These are phyloP conservation scores for Oryzias curvinotus DNA, from an alignment of 2,113 vertebrate species.

Conservation along the genomic window DNA sequence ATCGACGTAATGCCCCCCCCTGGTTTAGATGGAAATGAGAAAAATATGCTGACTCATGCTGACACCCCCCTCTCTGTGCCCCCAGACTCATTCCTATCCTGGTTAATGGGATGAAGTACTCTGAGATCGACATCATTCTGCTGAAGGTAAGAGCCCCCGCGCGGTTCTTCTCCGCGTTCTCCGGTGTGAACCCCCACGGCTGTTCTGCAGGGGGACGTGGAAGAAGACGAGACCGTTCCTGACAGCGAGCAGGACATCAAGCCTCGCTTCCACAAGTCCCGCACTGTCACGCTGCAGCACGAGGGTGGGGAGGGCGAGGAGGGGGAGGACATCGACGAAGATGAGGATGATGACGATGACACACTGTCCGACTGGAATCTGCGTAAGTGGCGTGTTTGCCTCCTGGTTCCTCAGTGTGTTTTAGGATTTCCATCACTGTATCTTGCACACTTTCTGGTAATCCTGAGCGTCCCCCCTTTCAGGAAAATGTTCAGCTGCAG, in stretches of 20 bases:
- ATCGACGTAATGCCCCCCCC: no score
- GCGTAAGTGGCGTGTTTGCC: constrained; percentile 63
- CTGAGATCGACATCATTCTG: constrained; percentile 93
- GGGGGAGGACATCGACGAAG: constrained; percentile 86
- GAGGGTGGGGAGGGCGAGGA: constrained; percentile 88
- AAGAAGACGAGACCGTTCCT: constrained; percentile 89
- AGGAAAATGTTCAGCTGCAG: constrained; percentile 92
- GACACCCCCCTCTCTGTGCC: background rate
- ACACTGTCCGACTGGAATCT: constrained; percentile 94
- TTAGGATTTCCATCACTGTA: no score
- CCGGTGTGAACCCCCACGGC: background rate
- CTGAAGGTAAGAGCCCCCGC: constrained; percentile 81
- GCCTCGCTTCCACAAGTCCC: constrained; percentile 94
- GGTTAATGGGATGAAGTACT: constrained; percentile 96
- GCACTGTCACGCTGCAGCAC: constrained; percentile 91
- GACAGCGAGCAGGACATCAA: constrained; percentile 98
- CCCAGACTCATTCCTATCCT: constrained; percentile 87
- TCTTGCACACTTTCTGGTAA: no score
- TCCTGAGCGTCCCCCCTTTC: background rate
- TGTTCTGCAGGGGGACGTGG: constrained; percentile 85
- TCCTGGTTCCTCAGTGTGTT: no score
- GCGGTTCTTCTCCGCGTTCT: no score
- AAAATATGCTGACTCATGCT: no score
- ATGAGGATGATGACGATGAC: constrained; percentile 90
- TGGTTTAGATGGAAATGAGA: no score